Evolutionary conservation across 2,113 vertebrate species (phyloP), one percentile per base, ranked within the genome.

Genomic region (Varanus komodoensis): DNA sequence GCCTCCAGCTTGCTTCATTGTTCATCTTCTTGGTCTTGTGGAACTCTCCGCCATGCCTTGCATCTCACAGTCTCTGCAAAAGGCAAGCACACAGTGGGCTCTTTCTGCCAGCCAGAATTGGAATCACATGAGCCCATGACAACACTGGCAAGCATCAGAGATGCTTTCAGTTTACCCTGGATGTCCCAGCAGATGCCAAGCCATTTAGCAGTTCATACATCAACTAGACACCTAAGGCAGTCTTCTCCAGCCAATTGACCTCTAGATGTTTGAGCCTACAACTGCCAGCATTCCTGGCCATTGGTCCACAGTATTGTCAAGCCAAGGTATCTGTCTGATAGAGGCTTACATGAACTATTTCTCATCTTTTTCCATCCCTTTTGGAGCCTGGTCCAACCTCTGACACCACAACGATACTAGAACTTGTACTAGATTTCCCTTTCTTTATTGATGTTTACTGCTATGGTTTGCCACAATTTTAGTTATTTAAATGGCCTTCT

Each of bases 401-500:
- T 87, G 85, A 61, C 11, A 44, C n/a, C 34, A 29, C 3, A 6
- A 14, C 61, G n/a, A 77, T 23, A n/a, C 6, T 78, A 38, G 8
- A 29, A 32, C 11, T 27, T 9, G 29, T 4, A 85, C n/a, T n/a
- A n/a, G n/a, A n/a, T n/a, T n/a, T 88, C 84, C 4, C 27, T 15
- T 32, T 77, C 34, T 67, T 0, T 44, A 1, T n/a, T 61, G 90
- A 67, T 90, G 23, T 17, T 32, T 32, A 19, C 11, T 91, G 90
- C 50, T 93, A 21, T 4, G 92, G 89, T 87, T 89, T 87, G 73
- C 81, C 64, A 81, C 8, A 19, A 73, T 78, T 78, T 44, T 38
- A 69, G 91, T 89, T 90, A 89, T 91, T 93, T 48, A 93, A 95
- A 87, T 87, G 73, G 19, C 54, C 77, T 44, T 77, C 82, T 85